These are phyloP conservation scores for Prionailurus viverrinus DNA, from an alignment of 2,113 vertebrate genomes.

Conservation along the genomic window DNA sequence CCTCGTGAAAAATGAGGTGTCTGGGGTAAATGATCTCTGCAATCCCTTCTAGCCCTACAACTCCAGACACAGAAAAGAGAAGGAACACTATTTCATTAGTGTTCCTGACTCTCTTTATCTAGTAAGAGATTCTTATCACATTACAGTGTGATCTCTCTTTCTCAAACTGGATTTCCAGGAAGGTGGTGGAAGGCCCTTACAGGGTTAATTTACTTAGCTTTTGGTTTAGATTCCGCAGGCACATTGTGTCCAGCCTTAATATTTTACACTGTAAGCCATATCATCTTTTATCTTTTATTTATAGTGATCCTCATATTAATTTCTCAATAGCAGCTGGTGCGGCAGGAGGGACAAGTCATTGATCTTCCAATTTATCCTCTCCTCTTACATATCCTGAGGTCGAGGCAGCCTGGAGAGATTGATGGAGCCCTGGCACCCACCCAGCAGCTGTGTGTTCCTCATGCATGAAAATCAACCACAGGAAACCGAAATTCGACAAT, in stretches of 20 bases:
- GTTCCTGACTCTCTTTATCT: background rate
- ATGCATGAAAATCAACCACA: constrained; percentile 89
- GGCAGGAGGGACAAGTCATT: constrained; percentile 89
- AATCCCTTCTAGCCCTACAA: background rate
- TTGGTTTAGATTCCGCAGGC: constrained; percentile 85
- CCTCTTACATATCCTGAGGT: constrained; percentile 87
- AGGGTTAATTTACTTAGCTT: constrained; percentile 87
- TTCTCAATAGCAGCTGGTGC: constrained; percentile 90
- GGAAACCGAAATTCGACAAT: constrained; percentile 87
- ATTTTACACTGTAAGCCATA: constrained; percentile 90
- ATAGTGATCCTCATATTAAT: constrained; percentile 91
- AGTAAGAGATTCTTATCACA: background rate
- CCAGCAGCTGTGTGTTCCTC: constrained; percentile 81
- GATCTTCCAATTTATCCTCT: constrained; percentile 90
- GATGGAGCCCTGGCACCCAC: constrained; percentile 83
- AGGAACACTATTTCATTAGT: background rate
- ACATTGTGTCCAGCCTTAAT: constrained; percentile 88
- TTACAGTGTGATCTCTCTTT: background rate
- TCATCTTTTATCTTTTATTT: constrained; percentile 94
- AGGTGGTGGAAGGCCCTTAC: background rate
- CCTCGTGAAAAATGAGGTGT: background rate
- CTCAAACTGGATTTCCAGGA: constrained; percentile 23
- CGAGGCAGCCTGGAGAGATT: constrained; percentile 84
- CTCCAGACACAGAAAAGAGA: background rate
- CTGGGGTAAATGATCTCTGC: background rate